Evolutionary conservation across 2,888 invertebrate species (phyloP), one percentile per base, ranked within the genome.

Genomic region (Dasysyrphus albostriatus): DNA sequence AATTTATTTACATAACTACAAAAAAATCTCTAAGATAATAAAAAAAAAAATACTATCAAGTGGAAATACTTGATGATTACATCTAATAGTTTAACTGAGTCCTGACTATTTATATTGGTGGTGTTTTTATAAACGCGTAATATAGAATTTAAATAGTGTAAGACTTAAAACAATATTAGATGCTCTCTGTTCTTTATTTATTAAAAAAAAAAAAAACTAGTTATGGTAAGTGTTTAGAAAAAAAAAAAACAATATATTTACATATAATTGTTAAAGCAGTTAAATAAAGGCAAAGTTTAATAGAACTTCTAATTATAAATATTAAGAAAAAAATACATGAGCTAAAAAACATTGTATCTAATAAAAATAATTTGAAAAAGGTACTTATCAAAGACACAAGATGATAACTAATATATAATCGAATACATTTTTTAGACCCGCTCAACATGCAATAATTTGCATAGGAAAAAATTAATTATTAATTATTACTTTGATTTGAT

Each of bases 381-480:
- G 3, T 58, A 58, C 58, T 34, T 16, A 58, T 16, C 58, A 58
- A 16, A 58, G 56, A 16, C 34, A 16, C 58, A 58, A 34, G 34
- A 10, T 58, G 0, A 34, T 9, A 6, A 32, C 32, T 32, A 56
- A 32, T 34, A 56, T 2, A 34, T 14, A 6, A 39, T 19, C 14
- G 14, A 32, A 42, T 16, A n/a, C 37, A 19, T 16, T 34, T 37
- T 37, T 37, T 42, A 39, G 14, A 42, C n/a, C 39, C 24, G 42
- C 61, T 59, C 3, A 61, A 61, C 42, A 61, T 42, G 61, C 61
- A 42, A 42, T 42, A 9, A 29, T 8, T 42, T 39, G 59, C 44
- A 58, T 12, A n/a, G 47, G 14, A 7, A 61, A 42, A 59, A 42
- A 37, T 44, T 7, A 42, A 42, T n/a, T n/a, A 32, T 51, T 42